Base-by-base conservation (phyloP, 2,888 invertebrate genomes). In the Stenichneumon culpator region DNA sequence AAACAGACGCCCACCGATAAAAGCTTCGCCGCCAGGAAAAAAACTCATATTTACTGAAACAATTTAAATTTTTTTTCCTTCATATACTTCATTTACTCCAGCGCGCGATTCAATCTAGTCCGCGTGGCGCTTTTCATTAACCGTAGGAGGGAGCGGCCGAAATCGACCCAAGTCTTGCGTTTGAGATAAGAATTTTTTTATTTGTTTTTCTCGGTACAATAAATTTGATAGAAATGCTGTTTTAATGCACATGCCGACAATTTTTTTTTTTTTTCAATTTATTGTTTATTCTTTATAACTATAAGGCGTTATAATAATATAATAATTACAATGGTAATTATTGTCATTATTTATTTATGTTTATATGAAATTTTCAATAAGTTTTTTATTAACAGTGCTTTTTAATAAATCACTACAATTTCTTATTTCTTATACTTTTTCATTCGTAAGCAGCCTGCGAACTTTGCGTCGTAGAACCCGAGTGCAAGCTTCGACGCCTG, bases 1-100 rank as follows among this genome's bases (percentile, higher is more conserved):
- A 74, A 74, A 74, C 74, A 74, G 11, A 47, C 19, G 63, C 25
- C 44, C 11, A 63, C 44, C 47, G 16, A 6, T 19, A 28, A 25
- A 63, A 63, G 9, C 19, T 63, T 28, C 60, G 60, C 44, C 11
- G 16, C 2, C 6, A 44, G n/a, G 22, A 47, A 74, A 72, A 44
- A 70, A 32, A 52, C 11, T 28, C 60, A 28, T 32, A 16, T 63
- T 28, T 16, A 28, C 1, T 6, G 60, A 16, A 28, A 16, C 1
- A 63, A 6, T 32, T 32, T 28, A 1, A 7, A 32, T 16, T 22
- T 9, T 11, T 25, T 1, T 63, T 28, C 2, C 5, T 3, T 14
- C 22, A 57, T 63, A 16, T 19, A 19, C 7, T 52, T 52, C 52
- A 52, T 19, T 52, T 9, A 19, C 50, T 52, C 6, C 7, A 52